phyloP scores from a whole-genome alignment of 2,888 invertebrate genomes.

The Masnerella sp. region DNA sequence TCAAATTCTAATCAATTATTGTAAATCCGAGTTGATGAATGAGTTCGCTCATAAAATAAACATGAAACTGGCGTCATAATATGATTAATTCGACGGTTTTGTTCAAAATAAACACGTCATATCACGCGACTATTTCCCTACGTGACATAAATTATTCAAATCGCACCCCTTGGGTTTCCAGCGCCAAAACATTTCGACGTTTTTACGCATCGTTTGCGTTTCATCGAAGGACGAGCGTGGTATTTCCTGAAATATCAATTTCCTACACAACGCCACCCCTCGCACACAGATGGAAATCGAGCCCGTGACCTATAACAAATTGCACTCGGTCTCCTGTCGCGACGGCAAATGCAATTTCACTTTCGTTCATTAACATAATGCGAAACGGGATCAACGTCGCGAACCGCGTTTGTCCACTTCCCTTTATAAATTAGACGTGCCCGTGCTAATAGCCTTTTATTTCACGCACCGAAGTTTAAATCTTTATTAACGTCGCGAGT shows the following conservation, averaged over 20 bases:
- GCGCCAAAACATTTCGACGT: conserved; percentile 21
- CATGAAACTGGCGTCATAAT: too few species aligned
- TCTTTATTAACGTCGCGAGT: conserved; percentile 11
- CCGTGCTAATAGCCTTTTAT: conserved; percentile 11
- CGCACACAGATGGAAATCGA: conserved; percentile 19
- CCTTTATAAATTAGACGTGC: conserved; percentile 18
- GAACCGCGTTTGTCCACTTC: conserved; percentile 1
- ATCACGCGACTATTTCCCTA: conserved; percentile 11
- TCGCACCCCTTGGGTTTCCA: not conserved
- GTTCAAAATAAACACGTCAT: not conserved
- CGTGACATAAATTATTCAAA: conserved; percentile 17
- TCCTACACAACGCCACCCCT: not conserved
- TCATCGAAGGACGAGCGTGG: conserved; percentile 41
- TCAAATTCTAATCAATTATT: conserved; percentile 1
- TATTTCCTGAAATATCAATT: conserved; percentile 55
- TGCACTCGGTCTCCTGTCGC: conserved; percentile 13
- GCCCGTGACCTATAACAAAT: conserved; percentile 44
- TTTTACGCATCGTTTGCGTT: conserved; percentile 46
- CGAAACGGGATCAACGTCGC: not conserved
- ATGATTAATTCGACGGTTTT: not conserved
- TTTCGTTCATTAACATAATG: conserved; percentile 38
- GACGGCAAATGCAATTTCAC: conserved; percentile 19
- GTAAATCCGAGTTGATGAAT: too few species aligned
- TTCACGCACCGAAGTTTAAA: conserved; percentile 11
- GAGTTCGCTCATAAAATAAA: too few species aligned